phyloP scores from a whole-genome alignment of 2,113 vertebrate species.

The Choloepus hoffmanni region DNA sequence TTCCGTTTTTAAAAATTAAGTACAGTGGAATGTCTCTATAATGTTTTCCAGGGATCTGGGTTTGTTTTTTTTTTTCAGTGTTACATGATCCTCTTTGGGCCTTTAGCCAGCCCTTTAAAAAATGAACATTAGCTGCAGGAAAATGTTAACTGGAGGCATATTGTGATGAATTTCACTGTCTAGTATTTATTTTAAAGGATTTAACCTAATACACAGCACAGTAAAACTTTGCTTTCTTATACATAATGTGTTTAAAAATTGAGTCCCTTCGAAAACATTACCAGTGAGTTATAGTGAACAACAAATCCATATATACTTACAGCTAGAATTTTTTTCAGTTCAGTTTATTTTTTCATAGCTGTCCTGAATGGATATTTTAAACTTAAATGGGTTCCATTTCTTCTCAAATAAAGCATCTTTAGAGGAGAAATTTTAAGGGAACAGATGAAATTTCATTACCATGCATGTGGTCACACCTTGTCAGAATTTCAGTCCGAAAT shows the following conservation, averaged over 20 bases:
- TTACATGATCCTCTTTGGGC: conserved; percentile 79
- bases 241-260: conserved; percentile 81
- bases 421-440: conserved; percentile 71
- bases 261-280: conserved; percentile 78
- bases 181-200: conserved; percentile 82
- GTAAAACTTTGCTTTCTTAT: conserved; percentile 79
- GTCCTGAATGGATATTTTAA: conserved; percentile 76
- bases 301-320: conserved; percentile 67
- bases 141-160: conserved; percentile 79
- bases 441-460: conserved; percentile 81
- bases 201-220: conserved; percentile 82
- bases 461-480: conserved; percentile 74
- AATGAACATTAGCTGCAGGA: conserved; percentile 76
- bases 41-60: conserved; percentile 80
- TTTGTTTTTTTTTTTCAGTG: conserved; percentile 59
- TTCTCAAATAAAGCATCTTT: conserved; percentile 80
- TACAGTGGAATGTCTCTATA: conserved; percentile 76
- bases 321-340: conserved; percentile 69
- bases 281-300: conserved; percentile 62
- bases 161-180: conserved; percentile 81
- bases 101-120: conserved; percentile 76
- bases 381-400: conserved; percentile 78
- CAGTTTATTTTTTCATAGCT: conserved; percentile 82
- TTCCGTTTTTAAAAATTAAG: conserved; percentile 76
- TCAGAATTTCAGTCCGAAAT: conserved; percentile 72